Base-by-base conservation (phyloP, 2,888 invertebrate species). In the Geotrupes spiniger region DNA sequence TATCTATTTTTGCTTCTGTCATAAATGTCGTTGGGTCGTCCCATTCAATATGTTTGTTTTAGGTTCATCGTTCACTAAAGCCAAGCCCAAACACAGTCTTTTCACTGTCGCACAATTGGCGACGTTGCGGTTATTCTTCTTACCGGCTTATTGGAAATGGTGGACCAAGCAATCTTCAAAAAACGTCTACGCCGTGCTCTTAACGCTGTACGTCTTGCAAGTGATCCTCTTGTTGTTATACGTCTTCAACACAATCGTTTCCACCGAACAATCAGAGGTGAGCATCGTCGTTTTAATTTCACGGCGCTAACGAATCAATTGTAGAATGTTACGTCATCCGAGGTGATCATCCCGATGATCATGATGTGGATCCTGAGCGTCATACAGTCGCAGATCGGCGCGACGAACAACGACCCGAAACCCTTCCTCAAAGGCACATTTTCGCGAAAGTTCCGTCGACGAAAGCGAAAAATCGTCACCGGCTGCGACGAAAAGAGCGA, bases 21-120 rank as follows among this genome's bases (percentile, higher is more conserved):
- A n/a, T n/a, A n/a, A n/a, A n/a, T n/a, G n/a, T n/a, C n/a, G n/a
- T n/a, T n/a, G n/a, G n/a, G n/a, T n/a, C n/a, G n/a, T n/a, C n/a
- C n/a, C n/a, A n/a, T n/a, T n/a, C 10, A 33, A 33, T 6, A 33
- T 42, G 21, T 45, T 40, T 29, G 50, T 64, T 66, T 14, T 63
- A 92, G 95, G 95, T 37, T 95, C 96, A 29, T 92, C 94, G 50
- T 96, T 96, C 74, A 89, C 94, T 9, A 96, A 96, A 79, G 89
- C 92, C 10, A 96, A 96, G 73, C 93, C 96, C 1, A 92, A 94
- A 64, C 88, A 95, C 74, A 89, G 93, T 53, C 82, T 94, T 72
- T 79, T 88, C 36, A 88, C 90, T 31, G 90, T 95, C 52, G 84
- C 90, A 52, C 83, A 87, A 71, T 82, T 88, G 66, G 94, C 94